Percentiles rank a stretch among this genome's conserved stretches.
These are phyloP conservation scores for Merops nubicus DNA, from an alignment of 2,113 vertebrate species.

Conservation along the genomic window DNA sequence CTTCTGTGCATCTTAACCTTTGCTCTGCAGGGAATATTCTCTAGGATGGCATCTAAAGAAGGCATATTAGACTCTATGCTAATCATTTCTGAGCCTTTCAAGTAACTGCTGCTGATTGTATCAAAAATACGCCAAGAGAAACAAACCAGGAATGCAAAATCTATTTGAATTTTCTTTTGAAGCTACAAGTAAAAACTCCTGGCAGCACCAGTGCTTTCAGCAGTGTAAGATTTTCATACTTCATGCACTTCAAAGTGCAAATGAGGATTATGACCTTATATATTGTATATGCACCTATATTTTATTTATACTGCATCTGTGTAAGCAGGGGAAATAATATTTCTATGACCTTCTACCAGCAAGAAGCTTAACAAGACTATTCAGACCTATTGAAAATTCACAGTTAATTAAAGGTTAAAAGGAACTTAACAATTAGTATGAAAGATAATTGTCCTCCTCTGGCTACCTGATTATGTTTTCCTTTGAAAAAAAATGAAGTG, in stretches of 20 bases:
- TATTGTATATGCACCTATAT: conserved; percentile 49
- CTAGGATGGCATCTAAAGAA: conserved; percentile 46
- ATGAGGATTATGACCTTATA: conserved; percentile 52
- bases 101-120: conserved; percentile 65
- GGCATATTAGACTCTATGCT: conserved; percentile 67
- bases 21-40: conserved; percentile 62
- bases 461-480: conserved; percentile 68
- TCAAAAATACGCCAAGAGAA: conserved; percentile 72
- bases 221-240: conserved; percentile 35
- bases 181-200: conserved; percentile 47
- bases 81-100: conserved; percentile 65
- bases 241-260: conserved; percentile 36
- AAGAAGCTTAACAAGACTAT: conserved; percentile 61
- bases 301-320: conserved; percentile 64
- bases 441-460: conserved; percentile 76
- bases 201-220: conserved; percentile 36
- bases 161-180: conserved; percentile 71
- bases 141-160: conserved; percentile 55
- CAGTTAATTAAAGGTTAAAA: conserved; percentile 80
- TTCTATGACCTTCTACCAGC: conserved; percentile 71
- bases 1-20: conserved; percentile 54
- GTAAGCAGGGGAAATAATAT: conserved; percentile 51
- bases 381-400: conserved; percentile 71
- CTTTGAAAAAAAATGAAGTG: conserved; percentile 64
- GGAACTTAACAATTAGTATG: conserved; percentile 74